Base-by-base conservation (phyloP, 1,140 invertebrate species). In the Drosophila nebulosa region DNA sequence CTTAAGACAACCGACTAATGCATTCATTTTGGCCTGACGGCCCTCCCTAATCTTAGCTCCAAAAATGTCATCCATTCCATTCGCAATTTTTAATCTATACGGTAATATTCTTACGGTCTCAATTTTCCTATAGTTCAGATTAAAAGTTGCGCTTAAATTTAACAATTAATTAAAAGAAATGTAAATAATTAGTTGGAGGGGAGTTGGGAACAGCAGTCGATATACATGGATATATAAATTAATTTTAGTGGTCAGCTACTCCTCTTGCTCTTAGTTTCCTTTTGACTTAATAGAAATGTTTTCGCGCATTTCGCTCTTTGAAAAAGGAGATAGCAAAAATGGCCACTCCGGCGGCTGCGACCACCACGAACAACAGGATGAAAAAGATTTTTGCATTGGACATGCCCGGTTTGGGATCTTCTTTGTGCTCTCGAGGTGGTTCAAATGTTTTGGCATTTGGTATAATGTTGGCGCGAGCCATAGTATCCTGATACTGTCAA, bases 271-370 rank as follows among this genome's bases (percentile, higher is more conserved):
- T 69, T 18, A 32, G 58, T 35, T 62, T 32, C 0, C 9, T 32
- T 12, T 32, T 3, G 12, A 46, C 66, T 78, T 56, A 99, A 90
- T 99, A 99, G 81, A 99, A 96, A 78, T 97, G 94, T 92, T 98
- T 99, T 88, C 96, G 94, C 74, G 95, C 95, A 73, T 97, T 96
- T 89, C 98, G 96, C 90, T 98, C 98, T 89, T 98, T 96, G 90
- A 98, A 98, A 84, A 97, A 95, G 93, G 98, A 96, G 61, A 98
- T 96, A 35, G 95, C 97, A 55, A 98, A 94, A 5, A 98, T 95
- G 1, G 96, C 95, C 74, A 95, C 94, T 0, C 95, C 95, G 53
- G 97, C 95, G 0, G 98, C 83, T 0, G 94, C 94, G 7, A 98
- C 92, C 3, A 97, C 94, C 9, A 95, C 94, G 30, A 96, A 93